Percentiles rank a stretch among this genome's conserved stretches.
phyloP scores from a whole-genome alignment of 2,888 invertebrate species.

The Orgyia antiqua region DNA sequence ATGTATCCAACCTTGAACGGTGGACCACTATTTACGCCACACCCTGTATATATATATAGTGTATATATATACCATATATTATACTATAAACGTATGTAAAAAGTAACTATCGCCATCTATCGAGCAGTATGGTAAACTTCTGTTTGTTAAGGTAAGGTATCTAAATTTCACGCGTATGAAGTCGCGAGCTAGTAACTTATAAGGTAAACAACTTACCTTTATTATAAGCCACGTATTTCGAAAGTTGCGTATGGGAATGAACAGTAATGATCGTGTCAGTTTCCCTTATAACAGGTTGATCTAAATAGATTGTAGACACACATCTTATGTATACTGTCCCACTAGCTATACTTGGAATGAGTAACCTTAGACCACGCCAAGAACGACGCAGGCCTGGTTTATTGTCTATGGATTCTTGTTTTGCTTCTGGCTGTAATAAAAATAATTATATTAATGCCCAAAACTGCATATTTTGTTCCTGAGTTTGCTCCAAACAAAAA shows the following conservation, averaged over 20 bases:
- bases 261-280: slow-evolving; percentile 52
- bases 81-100: no score
- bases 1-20: no score
- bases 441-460: not conserved
- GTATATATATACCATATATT: no score
- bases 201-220: slow-evolving; percentile 38
- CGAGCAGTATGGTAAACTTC: no score
- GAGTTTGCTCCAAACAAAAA: no score
- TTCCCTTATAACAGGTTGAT: slow-evolving; percentile 60
- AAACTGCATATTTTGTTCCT: no score
- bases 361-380: slow-evolving; percentile 55
- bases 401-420: slow-evolving; percentile 57
- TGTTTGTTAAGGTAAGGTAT: no score
- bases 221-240: slow-evolving; percentile 65
- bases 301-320: slow-evolving; percentile 55
- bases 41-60: no score
- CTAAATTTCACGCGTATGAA: no score
- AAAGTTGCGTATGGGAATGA: slow-evolving; percentile 60
- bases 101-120: no score
- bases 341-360: slow-evolving; percentile 54
- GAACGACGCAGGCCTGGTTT: slow-evolving; percentile 56
- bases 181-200: no score
- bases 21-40: no score
- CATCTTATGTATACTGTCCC: slow-evolving; percentile 60
- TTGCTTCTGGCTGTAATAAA: slow-evolving; percentile 49